Evolutionary conservation across 92 coral and sea anemone species (phyloP).

Genomic region (Phenganax marumi): DNA sequence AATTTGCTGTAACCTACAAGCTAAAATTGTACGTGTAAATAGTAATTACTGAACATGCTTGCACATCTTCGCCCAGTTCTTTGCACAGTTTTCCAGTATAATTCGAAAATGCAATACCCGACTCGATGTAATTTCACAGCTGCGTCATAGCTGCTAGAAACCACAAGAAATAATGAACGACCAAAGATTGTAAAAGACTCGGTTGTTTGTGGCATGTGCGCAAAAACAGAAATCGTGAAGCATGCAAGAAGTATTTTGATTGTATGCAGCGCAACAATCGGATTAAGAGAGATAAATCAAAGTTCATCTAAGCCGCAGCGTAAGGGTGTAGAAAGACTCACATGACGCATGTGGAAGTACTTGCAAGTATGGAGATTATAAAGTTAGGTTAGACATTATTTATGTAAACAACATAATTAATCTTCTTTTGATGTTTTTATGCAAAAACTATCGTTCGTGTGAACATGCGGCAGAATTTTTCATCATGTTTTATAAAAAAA

Average conservation of each 20-base stretch:
- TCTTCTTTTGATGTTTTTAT: slow-evolving; percentile 8
- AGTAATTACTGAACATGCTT: not conserved
- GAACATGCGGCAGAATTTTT: not conserved
- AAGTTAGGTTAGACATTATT: not conserved
- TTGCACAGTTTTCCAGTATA: too few species aligned
- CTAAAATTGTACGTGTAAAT: not conserved
- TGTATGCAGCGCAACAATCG: not conserved
- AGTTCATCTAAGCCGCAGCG: too few species aligned
- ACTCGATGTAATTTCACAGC: too few species aligned
- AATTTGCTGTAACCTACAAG: not conserved
- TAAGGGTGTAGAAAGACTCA: not conserved
- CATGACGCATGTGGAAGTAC: slow-evolving; percentile 2
- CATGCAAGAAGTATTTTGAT: not conserved
- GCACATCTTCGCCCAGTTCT: too few species aligned
- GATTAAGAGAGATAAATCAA: not conserved
- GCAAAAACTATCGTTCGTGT: not conserved
- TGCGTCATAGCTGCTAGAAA: too few species aligned
- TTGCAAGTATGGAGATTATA: not conserved
- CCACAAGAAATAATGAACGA: too few species aligned
- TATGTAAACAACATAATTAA: not conserved
- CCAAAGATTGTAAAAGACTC: too few species aligned
- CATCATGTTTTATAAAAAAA: too few species aligned
- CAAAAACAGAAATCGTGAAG: too few species aligned
- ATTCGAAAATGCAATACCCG: too few species aligned
- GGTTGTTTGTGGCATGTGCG: too few species aligned